These are phyloP conservation scores for Orthonychiurus folsomi DNA, from an alignment of 2,888 invertebrate species.

Conservation along the genomic window DNA sequence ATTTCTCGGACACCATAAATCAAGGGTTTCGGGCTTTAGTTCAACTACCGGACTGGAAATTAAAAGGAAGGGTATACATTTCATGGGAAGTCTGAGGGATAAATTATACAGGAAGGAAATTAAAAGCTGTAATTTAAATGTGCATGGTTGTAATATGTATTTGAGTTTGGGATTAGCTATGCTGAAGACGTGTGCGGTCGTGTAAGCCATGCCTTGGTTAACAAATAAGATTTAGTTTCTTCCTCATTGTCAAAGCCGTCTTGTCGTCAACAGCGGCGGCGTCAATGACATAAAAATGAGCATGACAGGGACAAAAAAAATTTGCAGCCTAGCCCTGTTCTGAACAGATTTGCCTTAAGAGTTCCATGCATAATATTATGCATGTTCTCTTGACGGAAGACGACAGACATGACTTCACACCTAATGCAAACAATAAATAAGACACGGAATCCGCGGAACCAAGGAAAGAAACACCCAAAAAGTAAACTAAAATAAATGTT, in stretches of 20 bases:
- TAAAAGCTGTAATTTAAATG: background rate
- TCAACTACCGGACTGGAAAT: no score
- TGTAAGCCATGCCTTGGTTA: background rate
- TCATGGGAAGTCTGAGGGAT: no score
- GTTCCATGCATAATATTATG: no score
- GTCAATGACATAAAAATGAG: constrained; percentile 1
- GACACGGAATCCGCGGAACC: no score
- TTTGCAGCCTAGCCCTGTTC: no score
- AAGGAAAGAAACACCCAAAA: no score
- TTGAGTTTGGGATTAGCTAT: background rate
- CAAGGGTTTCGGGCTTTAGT: no score
- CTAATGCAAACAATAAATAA: background rate
- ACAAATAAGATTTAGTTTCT: background rate
- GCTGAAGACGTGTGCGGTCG: background rate
- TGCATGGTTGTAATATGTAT: constrained; percentile 1
- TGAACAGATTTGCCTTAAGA: no score
- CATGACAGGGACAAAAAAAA: background rate
- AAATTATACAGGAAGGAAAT: background rate
- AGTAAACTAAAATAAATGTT: no score
- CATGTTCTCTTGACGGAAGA: background rate
- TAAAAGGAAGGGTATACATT: no score
- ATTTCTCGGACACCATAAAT: no score
- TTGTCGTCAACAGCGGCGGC: background rate
- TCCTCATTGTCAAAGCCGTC: background rate
- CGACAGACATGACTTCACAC: background rate